phyloP scores from a whole-genome alignment of 2,888 invertebrate genomes.

The Urechis unicinctus region DNA sequence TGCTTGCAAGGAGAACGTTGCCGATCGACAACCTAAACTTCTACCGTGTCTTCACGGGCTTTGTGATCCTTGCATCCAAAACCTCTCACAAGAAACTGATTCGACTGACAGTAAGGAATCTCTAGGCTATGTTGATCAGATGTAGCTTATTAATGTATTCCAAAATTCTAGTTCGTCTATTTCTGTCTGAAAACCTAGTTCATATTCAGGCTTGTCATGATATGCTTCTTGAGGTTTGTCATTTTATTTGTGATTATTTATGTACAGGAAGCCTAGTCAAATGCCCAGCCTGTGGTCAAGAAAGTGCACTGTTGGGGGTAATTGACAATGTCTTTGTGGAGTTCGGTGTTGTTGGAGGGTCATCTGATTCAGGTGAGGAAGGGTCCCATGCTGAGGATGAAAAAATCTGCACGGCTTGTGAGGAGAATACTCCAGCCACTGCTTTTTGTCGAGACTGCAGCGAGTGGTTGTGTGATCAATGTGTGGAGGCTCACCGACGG shows the following conservation, averaged over 20 bases:
- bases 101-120: not conserved
- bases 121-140: too few relatives aligned
- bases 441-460: conserved; percentile 81
- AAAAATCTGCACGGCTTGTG: conserved; percentile 71
- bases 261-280: conserved; percentile 43
- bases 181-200: not conserved
- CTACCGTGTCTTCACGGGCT: conserved; percentile 83
- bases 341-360: conserved; percentile 5
- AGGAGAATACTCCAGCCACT: conserved; percentile 74
- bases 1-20: conserved; percentile 22
- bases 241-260: conserved; percentile 4
- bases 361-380: not conserved
- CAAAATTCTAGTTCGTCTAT: not conserved
- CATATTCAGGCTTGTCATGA: too few relatives aligned
- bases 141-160: not conserved
- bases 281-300: conserved; percentile 70
- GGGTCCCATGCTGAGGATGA: conserved; percentile 48
- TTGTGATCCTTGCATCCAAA: conserved; percentile 66
- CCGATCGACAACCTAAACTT: conserved; percentile 63
- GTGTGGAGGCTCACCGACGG: conserved; percentile 58
- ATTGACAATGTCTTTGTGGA: conserved; percentile 72
- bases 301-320: conserved; percentile 66
- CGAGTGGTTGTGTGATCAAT: conserved; percentile 86
- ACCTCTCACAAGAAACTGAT: conserved; percentile 9
- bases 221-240: too few relatives aligned